phyloP scores from a whole-genome alignment of 2,797 vertebrate genomes.

The Poecile montanus region DNA sequence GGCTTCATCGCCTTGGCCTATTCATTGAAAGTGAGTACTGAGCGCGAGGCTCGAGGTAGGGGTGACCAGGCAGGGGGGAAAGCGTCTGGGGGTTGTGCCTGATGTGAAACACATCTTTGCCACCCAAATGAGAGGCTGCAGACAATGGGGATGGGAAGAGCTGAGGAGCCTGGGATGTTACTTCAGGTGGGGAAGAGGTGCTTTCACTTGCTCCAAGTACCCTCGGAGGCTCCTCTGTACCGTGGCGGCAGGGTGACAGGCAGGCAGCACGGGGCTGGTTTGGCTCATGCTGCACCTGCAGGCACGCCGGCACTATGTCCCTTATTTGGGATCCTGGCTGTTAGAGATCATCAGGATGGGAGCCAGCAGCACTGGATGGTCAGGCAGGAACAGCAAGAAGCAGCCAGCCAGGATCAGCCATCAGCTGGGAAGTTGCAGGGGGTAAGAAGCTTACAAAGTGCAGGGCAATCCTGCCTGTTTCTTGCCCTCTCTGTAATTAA shows the following conservation, averaged over 20 bases:
- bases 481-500: not conserved
- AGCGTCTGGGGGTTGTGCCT: fast-evolving
- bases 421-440: not conserved
- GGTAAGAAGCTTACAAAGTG: not conserved
- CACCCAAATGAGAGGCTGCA: not conserved
- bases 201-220: not conserved
- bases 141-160: not conserved
- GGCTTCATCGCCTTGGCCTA: conserved; percentile 84
- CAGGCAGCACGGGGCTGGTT: not conserved
- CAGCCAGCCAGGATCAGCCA: not conserved
- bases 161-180: not conserved
- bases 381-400: not conserved
- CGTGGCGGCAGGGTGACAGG: fast-evolving
- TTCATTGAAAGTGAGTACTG: conserved; percentile 79
- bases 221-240: not conserved
- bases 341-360: not conserved
- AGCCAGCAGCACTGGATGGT: not conserved
- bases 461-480: not conserved
- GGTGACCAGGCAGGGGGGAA: not conserved
- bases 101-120: not conserved
- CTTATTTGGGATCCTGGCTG: not conserved
- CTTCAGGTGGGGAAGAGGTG: not conserved
- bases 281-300: not conserved
- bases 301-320: not conserved
- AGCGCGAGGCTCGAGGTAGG: fast-evolving